Conservation (phyloP, 2,113 vertebrate genomes). For the Aplodontia rufa region DNA sequence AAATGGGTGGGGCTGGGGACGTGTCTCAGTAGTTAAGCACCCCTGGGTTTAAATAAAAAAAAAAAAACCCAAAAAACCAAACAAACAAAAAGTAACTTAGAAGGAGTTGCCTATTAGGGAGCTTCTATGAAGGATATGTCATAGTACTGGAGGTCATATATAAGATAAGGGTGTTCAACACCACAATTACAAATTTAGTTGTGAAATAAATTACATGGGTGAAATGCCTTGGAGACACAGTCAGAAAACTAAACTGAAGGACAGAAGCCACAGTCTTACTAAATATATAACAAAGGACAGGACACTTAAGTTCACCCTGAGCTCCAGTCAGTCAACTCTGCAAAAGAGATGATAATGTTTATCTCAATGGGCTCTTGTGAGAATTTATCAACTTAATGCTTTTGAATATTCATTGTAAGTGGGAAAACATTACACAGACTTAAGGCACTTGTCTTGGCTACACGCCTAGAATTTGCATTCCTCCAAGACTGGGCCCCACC, state of each 20-base stretch:
- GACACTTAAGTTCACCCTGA: neutral
- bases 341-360: neutral
- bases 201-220: neutral
- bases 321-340: neutral
- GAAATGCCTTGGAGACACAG: neutral
- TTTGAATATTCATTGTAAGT: neutral
- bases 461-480: neutral
- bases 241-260: neutral
- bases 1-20: too few species aligned
- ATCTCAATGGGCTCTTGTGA: neutral
- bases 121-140: neutral
- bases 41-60: too few species aligned
- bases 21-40: too few species aligned
- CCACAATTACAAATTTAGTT: neutral
- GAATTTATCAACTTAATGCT: slow-evolving; percentile 8
- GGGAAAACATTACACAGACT: neutral
- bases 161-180: neutral
- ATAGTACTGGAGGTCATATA: neutral
- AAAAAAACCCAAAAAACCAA: too few species aligned
- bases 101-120: neutral
- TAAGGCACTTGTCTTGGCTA: neutral
- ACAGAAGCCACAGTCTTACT: neutral
- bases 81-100: too few species aligned
- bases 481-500: neutral
- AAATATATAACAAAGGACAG: neutral